Conservation (phyloP, 2,888 invertebrate genomes). For the Callyntrura guangdongensis region DNA sequence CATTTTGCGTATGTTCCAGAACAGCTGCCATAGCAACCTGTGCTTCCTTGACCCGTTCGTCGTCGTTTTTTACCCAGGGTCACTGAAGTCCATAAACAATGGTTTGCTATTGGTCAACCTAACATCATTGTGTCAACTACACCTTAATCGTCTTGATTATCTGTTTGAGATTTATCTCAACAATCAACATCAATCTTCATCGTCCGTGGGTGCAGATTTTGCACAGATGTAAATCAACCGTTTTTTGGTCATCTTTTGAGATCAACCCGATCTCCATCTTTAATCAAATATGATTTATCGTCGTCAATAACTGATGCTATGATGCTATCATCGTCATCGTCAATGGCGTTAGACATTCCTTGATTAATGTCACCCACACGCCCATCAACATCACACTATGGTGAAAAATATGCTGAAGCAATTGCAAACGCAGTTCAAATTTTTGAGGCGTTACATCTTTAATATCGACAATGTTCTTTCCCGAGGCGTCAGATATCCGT, state of each 20-base stretch:
- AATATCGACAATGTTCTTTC: no score
- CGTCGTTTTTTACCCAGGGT: background rate
- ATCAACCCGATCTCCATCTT: constrained; percentile 63
- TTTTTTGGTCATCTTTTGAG: constrained; percentile 67
- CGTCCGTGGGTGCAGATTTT: background rate
- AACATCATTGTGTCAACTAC: background rate
- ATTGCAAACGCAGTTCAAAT: no score
- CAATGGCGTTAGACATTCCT: background rate
- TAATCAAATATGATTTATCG: background rate
- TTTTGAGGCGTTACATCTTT: no score
- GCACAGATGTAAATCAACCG: background rate
- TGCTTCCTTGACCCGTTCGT: background rate
- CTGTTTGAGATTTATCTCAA: constrained; percentile 52
- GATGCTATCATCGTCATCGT: constrained; percentile 1
- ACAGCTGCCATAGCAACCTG: background rate
- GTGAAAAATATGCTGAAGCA: no score
- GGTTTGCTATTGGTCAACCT: background rate
- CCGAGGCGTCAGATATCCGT: no score
- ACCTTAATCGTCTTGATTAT: background rate
- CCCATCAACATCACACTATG: background rate
- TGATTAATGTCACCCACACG: background rate
- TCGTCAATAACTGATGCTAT: constrained; percentile 5
- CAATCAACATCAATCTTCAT: constrained; percentile 3
- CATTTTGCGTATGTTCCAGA: background rate
- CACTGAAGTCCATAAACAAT: background rate